A percentile compares a stretch with the other conserved stretches of the same genome.
These are phyloP conservation scores for Dinoponera quadriceps DNA, from an alignment of 1,140 invertebrate genomes.

Conservation along the genomic window DNA sequence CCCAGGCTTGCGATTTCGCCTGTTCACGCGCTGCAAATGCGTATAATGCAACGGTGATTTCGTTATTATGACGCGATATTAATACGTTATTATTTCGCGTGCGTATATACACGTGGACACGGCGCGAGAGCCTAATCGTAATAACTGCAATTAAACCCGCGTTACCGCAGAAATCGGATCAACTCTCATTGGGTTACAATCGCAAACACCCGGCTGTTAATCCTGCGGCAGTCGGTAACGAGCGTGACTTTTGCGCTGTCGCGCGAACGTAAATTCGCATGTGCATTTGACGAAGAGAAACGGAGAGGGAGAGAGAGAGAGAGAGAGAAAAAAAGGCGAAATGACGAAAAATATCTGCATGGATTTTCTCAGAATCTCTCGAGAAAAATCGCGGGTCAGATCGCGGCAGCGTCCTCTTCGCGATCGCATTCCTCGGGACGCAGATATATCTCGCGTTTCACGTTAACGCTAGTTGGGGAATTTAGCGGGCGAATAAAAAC, in stretches of 20 bases:
- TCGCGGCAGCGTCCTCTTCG: too few relatives aligned
- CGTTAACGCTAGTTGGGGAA: too few relatives aligned
- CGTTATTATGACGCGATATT: conserved; percentile 13
- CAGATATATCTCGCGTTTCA: too few relatives aligned
- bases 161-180: neutral
- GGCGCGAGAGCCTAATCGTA: neutral
- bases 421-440: too few relatives aligned
- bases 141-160: conserved; percentile 24
- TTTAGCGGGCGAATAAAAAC: too few relatives aligned
- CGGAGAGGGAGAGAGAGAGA: too few relatives aligned
- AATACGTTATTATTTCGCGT: neutral
- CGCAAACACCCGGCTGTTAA: neutral
- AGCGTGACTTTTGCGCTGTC: neutral
- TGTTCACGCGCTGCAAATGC: conserved; percentile 12
- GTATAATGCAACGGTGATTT: neutral
- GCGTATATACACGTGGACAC: neutral
- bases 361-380: too few relatives aligned
- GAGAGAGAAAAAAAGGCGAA: too few relatives aligned
- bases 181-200: neutral
- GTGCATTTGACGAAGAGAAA: conserved; percentile 13
- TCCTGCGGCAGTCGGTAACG: neutral
- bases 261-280: conserved; percentile 14
- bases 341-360: too few relatives aligned
- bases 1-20: neutral
- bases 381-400: too few relatives aligned